Base-by-base conservation (phyloP, 2,888 invertebrate genomes). In the Mythimna lalbum region DNA sequence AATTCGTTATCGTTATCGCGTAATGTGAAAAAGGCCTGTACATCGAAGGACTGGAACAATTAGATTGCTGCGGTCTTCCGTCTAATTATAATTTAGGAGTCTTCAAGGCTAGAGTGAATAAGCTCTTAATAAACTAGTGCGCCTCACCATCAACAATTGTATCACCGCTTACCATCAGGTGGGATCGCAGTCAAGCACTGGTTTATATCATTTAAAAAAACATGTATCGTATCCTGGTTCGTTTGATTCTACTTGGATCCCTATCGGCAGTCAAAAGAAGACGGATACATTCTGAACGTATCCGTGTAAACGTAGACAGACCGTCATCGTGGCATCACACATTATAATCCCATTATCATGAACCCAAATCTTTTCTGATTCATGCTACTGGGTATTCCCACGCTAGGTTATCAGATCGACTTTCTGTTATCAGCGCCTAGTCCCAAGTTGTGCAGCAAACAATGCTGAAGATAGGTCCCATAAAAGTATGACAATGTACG, bases 381-480 rank as follows among this genome's bases (percentile, higher is more conserved):
- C 73, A 62, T 21, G 27, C 56, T n/a, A 33, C 27, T 61, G 72
- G 36, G 50, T 78, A 74, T 78, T 74, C 78, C 31, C 73, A 78
- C 73, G 74, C 4, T 56, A 12, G n/a, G 23, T 78, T 57, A 78
- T 74, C 56, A 52, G 56, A 27, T 50, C n/a, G 19, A 33, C 17
- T 49, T 56, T 36, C 27, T 27, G 21, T 72, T 78, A 78, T 74
- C 78, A 73, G 9, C 12, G 14, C 23, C 43, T 62, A 52, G 36
- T 47, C 1, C 57, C 63, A 62, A 56, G 0, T 39, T 2, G 27
- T 33, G 2, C 27, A 55, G 17, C 49, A 23, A 63, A 73, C 33
- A 36, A 59, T 36, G 14, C 39, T 47, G 27, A 57, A 62, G 77
- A 62, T 47, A 39, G 73, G 62, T 57, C 57, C 57, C 47, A 73